Evolutionary conservation across 2,797 vertebrate species (phyloP).

Genomic region (Adrianichthys oophorus): DNA sequence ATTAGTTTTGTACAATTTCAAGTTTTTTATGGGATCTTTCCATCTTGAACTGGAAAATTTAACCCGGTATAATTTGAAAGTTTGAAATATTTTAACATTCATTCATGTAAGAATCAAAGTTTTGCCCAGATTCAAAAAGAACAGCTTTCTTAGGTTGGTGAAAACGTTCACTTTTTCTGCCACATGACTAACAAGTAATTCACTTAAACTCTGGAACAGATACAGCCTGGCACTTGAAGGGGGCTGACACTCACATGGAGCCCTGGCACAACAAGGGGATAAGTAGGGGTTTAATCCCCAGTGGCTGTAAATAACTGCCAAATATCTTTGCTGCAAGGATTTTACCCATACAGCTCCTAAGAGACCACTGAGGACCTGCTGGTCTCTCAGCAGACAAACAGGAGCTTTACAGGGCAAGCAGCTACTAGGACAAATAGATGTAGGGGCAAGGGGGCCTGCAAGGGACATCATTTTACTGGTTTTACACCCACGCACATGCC

Average conservation of each 20-base stretch:
- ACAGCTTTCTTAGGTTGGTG: background rate
- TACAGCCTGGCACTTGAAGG: slow-evolving; percentile 7
- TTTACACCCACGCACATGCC: slow-evolving; percentile 69
- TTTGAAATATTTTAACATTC: no score
- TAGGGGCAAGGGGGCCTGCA: slow-evolving; percentile 16
- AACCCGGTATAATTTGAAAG: no score
- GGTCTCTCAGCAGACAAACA: slow-evolving; percentile 48
- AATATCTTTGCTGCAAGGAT: slow-evolving; percentile 62
- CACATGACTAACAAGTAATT: slow-evolving; percentile 16
- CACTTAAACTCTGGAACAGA: slow-evolving; percentile 3
- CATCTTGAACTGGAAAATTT: no score
- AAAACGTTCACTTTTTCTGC: slow-evolving; percentile 1
- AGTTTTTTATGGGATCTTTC: no score
- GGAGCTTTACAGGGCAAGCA: slow-evolving; percentile 52
- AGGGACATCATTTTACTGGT: slow-evolving; percentile 65
- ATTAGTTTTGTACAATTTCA: no score
- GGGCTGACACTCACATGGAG: slow-evolving; percentile 18
- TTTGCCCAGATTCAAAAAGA: no score
- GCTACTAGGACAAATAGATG: slow-evolving; percentile 29
- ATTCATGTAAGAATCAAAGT: no score
- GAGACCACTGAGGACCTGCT: slow-evolving; percentile 54
- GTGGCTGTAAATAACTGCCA: slow-evolving; percentile 61
- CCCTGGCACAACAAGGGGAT: slow-evolving; percentile 38
- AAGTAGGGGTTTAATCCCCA: slow-evolving; percentile 51
- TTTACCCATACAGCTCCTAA: slow-evolving; percentile 69